phyloP scores from a whole-genome alignment of 2,888 invertebrate species.

The Dione juno region DNA sequence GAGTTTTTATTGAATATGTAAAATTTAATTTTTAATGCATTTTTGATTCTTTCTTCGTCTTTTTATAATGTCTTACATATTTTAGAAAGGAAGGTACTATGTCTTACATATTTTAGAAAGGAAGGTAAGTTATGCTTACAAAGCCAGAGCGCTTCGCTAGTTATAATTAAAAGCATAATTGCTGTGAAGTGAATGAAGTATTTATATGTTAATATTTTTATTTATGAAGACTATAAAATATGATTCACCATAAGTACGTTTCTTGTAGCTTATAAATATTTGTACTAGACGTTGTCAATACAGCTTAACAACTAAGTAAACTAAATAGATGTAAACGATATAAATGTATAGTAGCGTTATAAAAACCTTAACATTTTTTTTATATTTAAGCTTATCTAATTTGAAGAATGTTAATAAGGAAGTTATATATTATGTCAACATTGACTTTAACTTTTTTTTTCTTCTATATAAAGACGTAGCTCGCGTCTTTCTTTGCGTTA shows the following conservation, averaged over 20 bases:
- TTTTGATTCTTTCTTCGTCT: too few relatives aligned
- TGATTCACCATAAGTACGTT: background rate
- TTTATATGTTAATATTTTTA: background rate
- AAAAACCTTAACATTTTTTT: background rate
- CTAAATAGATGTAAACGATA: background rate
- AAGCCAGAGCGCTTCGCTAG: background rate
- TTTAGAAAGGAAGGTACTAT: too few relatives aligned
- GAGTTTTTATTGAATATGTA: too few relatives aligned
- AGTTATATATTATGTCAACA: background rate
- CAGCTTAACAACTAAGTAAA: background rate
- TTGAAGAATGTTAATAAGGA: background rate
- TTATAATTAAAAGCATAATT: background rate
- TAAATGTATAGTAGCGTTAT: background rate
- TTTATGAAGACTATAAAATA: conserved; percentile 1
- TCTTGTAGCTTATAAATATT: background rate
- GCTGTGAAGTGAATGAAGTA: too few relatives aligned
- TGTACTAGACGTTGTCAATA: background rate
- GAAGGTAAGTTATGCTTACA: too few relatives aligned
- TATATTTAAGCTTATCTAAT: background rate
- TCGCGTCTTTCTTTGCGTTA: too few relatives aligned
- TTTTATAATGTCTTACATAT: too few relatives aligned
- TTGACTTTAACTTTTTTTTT: too few relatives aligned
- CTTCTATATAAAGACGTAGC: too few relatives aligned
- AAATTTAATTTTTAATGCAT: too few relatives aligned
- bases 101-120: too few relatives aligned